Evolutionary conservation across 2,888 invertebrate genomes (phyloP).

Genomic region (Aleiodes leptofemur): DNA sequence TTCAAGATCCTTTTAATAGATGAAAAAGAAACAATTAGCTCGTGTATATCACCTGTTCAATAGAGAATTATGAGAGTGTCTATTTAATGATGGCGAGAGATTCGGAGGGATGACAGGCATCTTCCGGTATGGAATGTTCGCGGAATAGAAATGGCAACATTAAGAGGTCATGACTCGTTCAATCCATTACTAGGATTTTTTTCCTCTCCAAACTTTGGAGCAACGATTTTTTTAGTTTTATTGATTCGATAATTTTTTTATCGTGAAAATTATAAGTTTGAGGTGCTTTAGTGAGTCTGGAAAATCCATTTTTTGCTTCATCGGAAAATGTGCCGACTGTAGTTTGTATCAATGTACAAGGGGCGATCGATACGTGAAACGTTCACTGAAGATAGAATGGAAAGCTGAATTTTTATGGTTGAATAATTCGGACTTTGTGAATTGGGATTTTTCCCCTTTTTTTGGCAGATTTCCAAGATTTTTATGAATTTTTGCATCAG

Average conservation of each 20-base stretch:
- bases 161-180: slow-evolving; percentile 36
- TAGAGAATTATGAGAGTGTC: no score
- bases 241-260: background rate
- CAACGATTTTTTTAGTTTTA: background rate
- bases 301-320: slow-evolving; percentile 9
- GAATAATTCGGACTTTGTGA: background rate
- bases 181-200: slow-evolving; percentile 22
- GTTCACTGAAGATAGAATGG: slow-evolving; percentile 6
- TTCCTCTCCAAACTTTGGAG: background rate
- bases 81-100: background rate
- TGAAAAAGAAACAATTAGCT: no score
- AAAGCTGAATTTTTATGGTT: background rate
- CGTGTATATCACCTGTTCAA: no score
- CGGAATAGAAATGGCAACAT: slow-evolving; percentile 28
- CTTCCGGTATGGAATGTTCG: background rate
- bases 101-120: background rate
- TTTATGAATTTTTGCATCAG: background rate
- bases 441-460: background rate
- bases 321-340: slow-evolving; percentile 23
- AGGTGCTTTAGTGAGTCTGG: background rate
- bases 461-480: background rate
- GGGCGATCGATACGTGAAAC: slow-evolving; percentile 17
- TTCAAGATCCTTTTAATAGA: no score
- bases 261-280: background rate
- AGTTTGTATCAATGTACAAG: slow-evolving; percentile 18